phyloP scores from a whole-genome alignment of 2,797 vertebrate genomes.

The Oreochromis grahami region DNA sequence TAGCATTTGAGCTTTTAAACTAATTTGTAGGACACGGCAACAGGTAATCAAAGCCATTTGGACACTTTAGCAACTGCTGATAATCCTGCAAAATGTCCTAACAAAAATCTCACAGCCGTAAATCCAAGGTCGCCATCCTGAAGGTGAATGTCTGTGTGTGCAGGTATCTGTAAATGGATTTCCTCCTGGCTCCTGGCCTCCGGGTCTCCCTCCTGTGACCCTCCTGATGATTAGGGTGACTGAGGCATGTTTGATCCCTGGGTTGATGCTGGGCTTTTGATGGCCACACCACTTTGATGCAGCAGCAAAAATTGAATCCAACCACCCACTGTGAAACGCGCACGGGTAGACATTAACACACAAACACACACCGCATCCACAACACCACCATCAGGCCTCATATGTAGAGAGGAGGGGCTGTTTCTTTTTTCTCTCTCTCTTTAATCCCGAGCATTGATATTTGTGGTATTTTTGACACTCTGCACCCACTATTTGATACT shows the following conservation, averaged over 20 bases:
- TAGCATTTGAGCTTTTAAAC: not conserved
- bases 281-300: conserved; percentile 50
- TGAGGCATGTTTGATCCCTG: conserved; percentile 51
- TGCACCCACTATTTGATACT: not conserved
- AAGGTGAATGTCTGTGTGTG: conserved; percentile 19
- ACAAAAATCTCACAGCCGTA: not conserved
- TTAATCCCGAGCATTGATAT: conserved; percentile 38
- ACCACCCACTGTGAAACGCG: conserved; percentile 30
- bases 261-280: conserved; percentile 58
- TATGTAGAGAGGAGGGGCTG: conserved; percentile 17
- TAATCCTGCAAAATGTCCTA: not conserved
- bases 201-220: conserved; percentile 26
- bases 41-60: not conserved
- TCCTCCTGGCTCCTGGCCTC: conserved; percentile 33
- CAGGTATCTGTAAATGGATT: conserved; percentile 43
- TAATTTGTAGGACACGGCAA: not conserved
- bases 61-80: not conserved
- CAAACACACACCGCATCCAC: not conserved
- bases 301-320: conserved; percentile 39
- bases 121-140: conserved; percentile 27
- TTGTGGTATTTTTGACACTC: conserved; percentile 8
- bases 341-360: not conserved
- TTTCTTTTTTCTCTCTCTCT: conserved; percentile 2
- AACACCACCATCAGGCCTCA: not conserved
- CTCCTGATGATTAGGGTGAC: conserved; percentile 47